phyloP scores from a whole-genome alignment of 2,888 invertebrate genomes.

The Himalopsyche anomala region DNA sequence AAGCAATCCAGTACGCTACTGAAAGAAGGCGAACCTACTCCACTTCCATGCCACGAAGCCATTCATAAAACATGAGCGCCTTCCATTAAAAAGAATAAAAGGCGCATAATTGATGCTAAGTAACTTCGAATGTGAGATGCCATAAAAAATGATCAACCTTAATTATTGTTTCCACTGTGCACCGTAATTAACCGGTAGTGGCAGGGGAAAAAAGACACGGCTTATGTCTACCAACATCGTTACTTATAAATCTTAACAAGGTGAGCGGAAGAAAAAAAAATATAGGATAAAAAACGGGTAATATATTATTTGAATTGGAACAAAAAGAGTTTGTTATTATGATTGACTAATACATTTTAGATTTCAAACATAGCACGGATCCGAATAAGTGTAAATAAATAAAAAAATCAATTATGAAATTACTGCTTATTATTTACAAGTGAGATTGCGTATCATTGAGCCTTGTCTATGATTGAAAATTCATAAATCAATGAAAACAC shows the following conservation, averaged over 20 bases:
- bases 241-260: conserved; percentile 1
- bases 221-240: background rate
- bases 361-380: no score
- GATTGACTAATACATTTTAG: no score
- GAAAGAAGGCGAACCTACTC: conserved; percentile 8
- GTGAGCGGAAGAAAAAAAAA: background rate
- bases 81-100: conserved; percentile 54
- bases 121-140: conserved; percentile 36
- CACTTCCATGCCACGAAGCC: background rate
- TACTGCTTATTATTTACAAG: no score
- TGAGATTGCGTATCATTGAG: no score
- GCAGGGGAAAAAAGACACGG: background rate
- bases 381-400: no score
- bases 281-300: background rate
- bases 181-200: background rate
- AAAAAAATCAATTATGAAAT: no score
- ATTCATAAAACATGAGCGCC: conserved; percentile 55
- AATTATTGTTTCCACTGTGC: conserved; percentile 1
- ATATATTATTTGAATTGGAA: background rate
- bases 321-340: background rate
- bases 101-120: conserved; percentile 48
- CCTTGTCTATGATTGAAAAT: no score
- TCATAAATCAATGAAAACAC: no score
- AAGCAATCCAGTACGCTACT: conserved; percentile 22
- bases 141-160: conserved; percentile 32